Base-by-base conservation (phyloP, 2,113 vertebrate species). In the Acanthochromis polyacanthus region DNA sequence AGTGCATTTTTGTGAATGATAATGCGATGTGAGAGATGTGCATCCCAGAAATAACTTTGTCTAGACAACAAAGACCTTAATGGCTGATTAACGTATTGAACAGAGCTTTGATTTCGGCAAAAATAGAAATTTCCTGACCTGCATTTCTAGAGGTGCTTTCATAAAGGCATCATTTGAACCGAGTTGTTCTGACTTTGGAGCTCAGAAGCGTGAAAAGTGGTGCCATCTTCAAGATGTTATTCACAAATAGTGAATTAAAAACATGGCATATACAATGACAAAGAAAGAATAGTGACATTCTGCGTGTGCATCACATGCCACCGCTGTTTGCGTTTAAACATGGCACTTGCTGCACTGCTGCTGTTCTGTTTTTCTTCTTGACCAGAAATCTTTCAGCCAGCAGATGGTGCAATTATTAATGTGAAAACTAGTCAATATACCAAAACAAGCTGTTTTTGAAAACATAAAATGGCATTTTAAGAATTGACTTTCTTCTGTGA, bases 101-200 rank as follows among this genome's bases (percentile, higher is more conserved):
- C 32, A 69, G 43, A 55, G 62, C 76, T 83, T 80, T 83, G 73
- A 83, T 83, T 69, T 40, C 1, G 20, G 61, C 75, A 80, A 67
- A 83, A 88, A 89, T 75, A 88, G 79, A 87, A 87, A 57, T 62
- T 53, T 74, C 38, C 51, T 78, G 82, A 88, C 82, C 78, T 72
- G 59, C 43, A 75, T 79, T 78, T 78, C 36, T 30, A 65, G 61
- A 81, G 53, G 52, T 67, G 71, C 32, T 60, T 76, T 65, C 12
- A 75, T 59, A 51, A 73, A 74, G 56, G 45, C 53, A 45, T 40
- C 0, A 5, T 75, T 75, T 82, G 55, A 56, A 45, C 45, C 15
- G 28, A 50, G 19, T 9, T 61, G 46, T 23, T 65, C 10, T 71
- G 43, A 51, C 48, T 43, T 66, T 20, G 43, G 15, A 4, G 19